Evolutionary conservation across 2,888 invertebrate genomes (phyloP), one percentile per base, ranked within the genome.

Genomic region (Ceriagrion tenellum): DNA sequence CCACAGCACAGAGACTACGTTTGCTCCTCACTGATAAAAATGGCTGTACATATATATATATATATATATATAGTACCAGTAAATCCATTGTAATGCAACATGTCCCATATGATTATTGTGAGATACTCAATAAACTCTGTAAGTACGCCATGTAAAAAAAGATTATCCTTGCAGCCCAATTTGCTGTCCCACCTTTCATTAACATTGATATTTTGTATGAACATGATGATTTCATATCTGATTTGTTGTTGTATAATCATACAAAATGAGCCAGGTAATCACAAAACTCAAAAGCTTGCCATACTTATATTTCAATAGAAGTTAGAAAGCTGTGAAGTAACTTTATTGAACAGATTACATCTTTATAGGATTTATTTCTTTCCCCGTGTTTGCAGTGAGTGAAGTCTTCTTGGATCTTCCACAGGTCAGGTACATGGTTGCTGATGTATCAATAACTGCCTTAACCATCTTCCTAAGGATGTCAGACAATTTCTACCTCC

Each of bases 221-320:
- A 8, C 4, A 69, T 69, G 23, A 59, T 59, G 13, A 69, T 26
- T 69, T 69, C 69, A 59, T 26, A 69, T 26, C 6, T 69, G 69
- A 69, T 26, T 26, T 69, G 47, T 47, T 47, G 47, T 47, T 47
- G 47, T 8, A 47, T 47, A 4, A 59, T 35, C 81, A 81, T 81
- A n/a, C n/a, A 81, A 35, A 81, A 81, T 81, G 16, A 35, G 18
- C 81, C 18, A 81, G 18, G 81, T 81, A 35, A 35, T 81, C 81
- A 35, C 35, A 35, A 35, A 81, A 81, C 81, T 81, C 81, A 81
- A 81, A 81, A 81, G 81, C 81, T 81, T 81, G 81, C 81, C 81
- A 81, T 81, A 81, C 81, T 81, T 35, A 81, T 13, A 81, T 81
- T 81, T 35, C 8, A 26, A n/a, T 26, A 26, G 47, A 69, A n/a